Conservation (phyloP, 2,888 invertebrate species). For the Flexamia atlantica region DNA sequence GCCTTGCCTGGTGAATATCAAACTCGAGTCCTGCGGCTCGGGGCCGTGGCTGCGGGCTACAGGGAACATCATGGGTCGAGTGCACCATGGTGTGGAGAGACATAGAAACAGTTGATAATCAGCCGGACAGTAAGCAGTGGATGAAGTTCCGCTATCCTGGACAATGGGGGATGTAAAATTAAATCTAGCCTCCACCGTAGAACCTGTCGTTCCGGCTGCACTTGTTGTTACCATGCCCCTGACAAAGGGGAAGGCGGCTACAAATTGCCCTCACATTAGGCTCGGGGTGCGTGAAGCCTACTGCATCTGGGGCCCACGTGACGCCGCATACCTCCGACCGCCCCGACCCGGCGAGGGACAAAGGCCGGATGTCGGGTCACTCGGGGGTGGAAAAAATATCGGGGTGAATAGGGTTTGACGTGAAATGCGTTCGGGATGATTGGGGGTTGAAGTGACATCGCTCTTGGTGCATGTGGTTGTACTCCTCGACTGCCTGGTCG, state of each 20-base stretch:
- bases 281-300: conserved; percentile 20
- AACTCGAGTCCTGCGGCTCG: not conserved
- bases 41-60: not conserved
- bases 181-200: not conserved
- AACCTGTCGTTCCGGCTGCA: conserved; percentile 16
- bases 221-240: not conserved
- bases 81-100: no score
- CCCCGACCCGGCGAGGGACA: not conserved
- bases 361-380: conserved; percentile 14
- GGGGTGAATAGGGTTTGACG: not conserved
- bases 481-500: no score
- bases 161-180: conserved; percentile 6
- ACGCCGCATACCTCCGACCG: not conserved
- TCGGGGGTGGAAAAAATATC: not conserved
- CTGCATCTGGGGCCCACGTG: conserved; percentile 24
- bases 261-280: conserved; percentile 3
- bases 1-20: conserved; percentile 2
- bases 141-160: not conserved
- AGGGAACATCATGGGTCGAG: no score
- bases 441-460: not conserved
- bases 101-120: no score
- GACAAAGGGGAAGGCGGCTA: not conserved
- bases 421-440: no score
- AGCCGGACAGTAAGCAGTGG: no score
- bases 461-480: no score